Percentiles rank a stretch among this genome's conserved stretches.
phyloP scores from a whole-genome alignment of 2,797 vertebrate genomes.

The Periophthalmus magnuspinnatus region DNA sequence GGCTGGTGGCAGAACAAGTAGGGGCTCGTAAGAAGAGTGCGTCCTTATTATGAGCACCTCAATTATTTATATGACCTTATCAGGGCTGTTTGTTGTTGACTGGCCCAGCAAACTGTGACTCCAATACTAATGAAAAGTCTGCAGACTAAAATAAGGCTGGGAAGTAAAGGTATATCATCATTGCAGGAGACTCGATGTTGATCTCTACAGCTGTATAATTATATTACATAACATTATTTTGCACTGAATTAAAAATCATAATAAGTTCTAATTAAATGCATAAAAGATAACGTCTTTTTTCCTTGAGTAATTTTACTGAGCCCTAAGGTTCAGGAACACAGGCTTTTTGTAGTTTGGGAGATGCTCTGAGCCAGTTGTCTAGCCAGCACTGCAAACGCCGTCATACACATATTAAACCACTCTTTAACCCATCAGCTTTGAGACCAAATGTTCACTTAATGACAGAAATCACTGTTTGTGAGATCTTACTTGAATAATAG shows the following conservation, averaged over 20 bases:
- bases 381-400: neutral
- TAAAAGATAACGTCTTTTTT: neutral
- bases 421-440: neutral
- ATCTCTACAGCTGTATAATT: neutral
- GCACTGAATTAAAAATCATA: neutral
- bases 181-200: neutral
- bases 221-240: neutral
- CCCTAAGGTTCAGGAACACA: neutral
- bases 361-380: neutral
- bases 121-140: constrained; percentile 53
- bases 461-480: neutral
- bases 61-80: constrained; percentile 70
- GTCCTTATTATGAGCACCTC: constrained; percentile 56
- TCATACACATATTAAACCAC: neutral
- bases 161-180: neutral
- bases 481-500: neutral
- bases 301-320: neutral
- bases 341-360: neutral
- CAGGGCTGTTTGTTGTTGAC: constrained; percentile 59
- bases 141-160: constrained; percentile 18
- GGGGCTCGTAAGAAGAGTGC: constrained; percentile 41
- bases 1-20: constrained; percentile 45
- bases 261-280: neutral
- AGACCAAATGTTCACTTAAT: neutral
- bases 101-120: constrained; percentile 45